These are phyloP conservation scores for Crocuta crocuta DNA, from an alignment of 2,113 vertebrate genomes.

Conservation along the genomic window DNA sequence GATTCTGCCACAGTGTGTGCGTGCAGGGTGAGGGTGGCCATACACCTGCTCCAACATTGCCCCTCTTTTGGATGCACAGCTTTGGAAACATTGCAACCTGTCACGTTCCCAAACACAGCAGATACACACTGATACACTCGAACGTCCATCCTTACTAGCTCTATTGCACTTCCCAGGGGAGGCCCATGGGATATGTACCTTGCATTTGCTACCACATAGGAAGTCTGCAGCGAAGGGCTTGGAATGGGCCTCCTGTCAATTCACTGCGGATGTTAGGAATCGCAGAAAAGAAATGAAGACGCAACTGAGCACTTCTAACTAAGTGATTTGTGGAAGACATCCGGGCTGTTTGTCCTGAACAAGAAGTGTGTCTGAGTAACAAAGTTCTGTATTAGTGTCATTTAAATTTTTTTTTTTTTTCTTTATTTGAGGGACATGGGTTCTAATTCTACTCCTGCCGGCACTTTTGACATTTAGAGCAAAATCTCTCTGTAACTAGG, in stretches of 20 bases:
- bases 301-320: background rate
- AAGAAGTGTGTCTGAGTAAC: background rate
- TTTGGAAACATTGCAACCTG: background rate
- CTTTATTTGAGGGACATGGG: background rate
- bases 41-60: no score
- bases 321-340: background rate
- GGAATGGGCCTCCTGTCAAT: background rate
- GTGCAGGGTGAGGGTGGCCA: background rate
- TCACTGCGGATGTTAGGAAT: background rate
- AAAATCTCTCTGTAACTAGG: constrained; percentile 68
- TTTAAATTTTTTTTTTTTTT: background rate
- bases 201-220: background rate
- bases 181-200: background rate
- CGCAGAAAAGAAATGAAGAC: background rate
- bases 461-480: constrained; percentile 56
- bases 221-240: background rate
- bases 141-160: background rate
- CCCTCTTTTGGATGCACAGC: background rate
- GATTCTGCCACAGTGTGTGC: background rate
- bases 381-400: background rate
- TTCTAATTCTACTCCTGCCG: constrained; percentile 68
- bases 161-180: background rate
- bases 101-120: background rate
- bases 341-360: background rate
- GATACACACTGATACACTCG: background rate